phyloP scores from a whole-genome alignment of 2,888 invertebrate species.

The Blastobasis adustella region DNA sequence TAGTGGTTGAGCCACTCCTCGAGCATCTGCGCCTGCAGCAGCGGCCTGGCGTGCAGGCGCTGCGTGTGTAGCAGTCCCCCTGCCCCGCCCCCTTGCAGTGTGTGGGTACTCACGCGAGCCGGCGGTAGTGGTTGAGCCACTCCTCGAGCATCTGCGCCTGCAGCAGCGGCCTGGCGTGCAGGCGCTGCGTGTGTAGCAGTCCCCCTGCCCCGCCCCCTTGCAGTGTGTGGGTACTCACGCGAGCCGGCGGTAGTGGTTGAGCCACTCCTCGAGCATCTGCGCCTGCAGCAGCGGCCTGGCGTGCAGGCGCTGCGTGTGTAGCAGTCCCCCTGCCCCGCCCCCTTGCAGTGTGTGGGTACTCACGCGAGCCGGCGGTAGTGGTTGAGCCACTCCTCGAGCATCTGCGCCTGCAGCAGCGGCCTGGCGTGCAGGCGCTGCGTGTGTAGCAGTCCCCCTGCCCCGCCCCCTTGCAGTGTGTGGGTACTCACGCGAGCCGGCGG shows the following conservation, averaged over 20 bases:
- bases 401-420: conserved; percentile 81
- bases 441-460: too few species aligned
- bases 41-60: conserved; percentile 52
- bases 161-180: conserved; percentile 83
- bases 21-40: conserved; percentile 86
- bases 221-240: conserved; percentile 56
- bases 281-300: conserved; percentile 81
- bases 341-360: too few species aligned
- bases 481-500: conserved; percentile 80
- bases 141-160: conserved; percentile 83
- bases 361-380: conserved; percentile 83
- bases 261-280: conserved; percentile 92
- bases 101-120: conserved; percentile 75
- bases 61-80: too few species aligned
- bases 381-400: conserved; percentile 88
- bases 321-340: too few species aligned
- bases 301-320: neutral
- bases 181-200: too few species aligned
- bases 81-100: too few species aligned
- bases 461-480: neutral
- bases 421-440: conserved; percentile 86
- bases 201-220: too few species aligned
- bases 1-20: conserved; percentile 96
- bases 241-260: conserved; percentile 93
- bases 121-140: conserved; percentile 91